Percentiles rank a stretch among this genome's conserved stretches.
Evolutionary conservation across 2,797 vertebrate genomes (phyloP).

Genomic region (Acanthurus lineatus): DNA sequence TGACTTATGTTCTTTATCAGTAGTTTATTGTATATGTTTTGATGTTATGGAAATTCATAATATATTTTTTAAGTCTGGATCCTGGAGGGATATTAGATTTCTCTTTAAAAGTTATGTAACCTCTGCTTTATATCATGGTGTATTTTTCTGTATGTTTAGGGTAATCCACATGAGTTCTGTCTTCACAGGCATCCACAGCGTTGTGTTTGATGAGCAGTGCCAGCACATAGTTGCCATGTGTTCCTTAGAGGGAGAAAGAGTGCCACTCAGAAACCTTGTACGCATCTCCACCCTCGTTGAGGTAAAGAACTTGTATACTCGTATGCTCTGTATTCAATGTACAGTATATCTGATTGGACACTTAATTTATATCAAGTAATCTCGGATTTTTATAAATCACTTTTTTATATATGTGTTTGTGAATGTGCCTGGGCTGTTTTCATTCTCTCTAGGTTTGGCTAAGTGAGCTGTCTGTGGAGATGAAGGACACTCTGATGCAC

Average conservation of each 20-base stretch:
- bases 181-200: constrained; percentile 92
- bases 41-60: too few species aligned
- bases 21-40: too few species aligned
- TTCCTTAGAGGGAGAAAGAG: constrained; percentile 94
- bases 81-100: too few species aligned
- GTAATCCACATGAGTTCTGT: constrained; percentile 28
- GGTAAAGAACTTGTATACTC: constrained; percentile 82
- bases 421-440: background rate
- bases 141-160: background rate
- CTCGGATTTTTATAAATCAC: background rate
- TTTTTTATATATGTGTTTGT: constrained; percentile 8
- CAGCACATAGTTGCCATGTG: constrained; percentile 94
- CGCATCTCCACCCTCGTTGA: constrained; percentile 93
- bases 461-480: constrained; percentile 91
- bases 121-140: background rate
- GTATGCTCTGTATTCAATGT: background rate
- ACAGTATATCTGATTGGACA: background rate
- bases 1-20: too few species aligned
- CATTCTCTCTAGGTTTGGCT: constrained; percentile 89
- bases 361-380: background rate
- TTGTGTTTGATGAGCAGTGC: constrained; percentile 92
- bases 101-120: too few species aligned
- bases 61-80: too few species aligned
- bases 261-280: constrained; percentile 91
- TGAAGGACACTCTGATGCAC: constrained; percentile 94